A percentile compares a stretch with the other conserved stretches of the same genome.
Conservation (phyloP, 2,888 invertebrate species). For the Diaprepes abbreviatus region DNA sequence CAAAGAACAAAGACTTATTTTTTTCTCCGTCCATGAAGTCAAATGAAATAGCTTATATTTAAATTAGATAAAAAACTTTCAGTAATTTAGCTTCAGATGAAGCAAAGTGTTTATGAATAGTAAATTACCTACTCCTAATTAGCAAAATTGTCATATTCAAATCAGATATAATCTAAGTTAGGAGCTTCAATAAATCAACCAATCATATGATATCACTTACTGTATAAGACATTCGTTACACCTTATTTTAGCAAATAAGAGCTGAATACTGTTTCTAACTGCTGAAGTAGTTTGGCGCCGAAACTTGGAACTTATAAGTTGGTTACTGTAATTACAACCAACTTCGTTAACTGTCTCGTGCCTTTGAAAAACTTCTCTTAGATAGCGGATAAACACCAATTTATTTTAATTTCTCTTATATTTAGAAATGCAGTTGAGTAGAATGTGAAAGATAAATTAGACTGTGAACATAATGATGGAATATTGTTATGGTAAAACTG, state of each 20-base stretch:
- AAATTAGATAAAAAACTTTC: no score
- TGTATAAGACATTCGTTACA: neutral
- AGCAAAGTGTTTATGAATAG: no score
- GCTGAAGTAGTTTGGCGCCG: conserved; percentile 20
- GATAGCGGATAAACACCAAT: conserved; percentile 11
- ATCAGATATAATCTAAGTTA: neutral
- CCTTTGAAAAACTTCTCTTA: neutral
- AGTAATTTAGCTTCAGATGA: no score
- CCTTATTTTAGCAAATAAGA: neutral
- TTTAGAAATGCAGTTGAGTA: neutral
- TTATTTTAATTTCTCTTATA: conserved; percentile 3
- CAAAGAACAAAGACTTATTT: no score
- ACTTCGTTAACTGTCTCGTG: conserved; percentile 4
- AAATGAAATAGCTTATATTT: no score
- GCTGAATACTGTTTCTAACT: neutral
- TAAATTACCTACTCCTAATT: no score
- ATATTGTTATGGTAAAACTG: neutral
- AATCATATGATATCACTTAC: neutral
- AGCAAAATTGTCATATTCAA: neutral
- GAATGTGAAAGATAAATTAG: neutral
- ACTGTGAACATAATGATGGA: neutral
- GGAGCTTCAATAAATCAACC: neutral
- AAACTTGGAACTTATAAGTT: conserved; percentile 21
- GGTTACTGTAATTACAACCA: conserved; percentile 25
- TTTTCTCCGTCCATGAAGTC: no score